A percentile compares a stretch with the other conserved stretches of the same genome.
Evolutionary conservation across 2,888 invertebrate species (phyloP).

Genomic region (Zygogramma bicolorata): DNA sequence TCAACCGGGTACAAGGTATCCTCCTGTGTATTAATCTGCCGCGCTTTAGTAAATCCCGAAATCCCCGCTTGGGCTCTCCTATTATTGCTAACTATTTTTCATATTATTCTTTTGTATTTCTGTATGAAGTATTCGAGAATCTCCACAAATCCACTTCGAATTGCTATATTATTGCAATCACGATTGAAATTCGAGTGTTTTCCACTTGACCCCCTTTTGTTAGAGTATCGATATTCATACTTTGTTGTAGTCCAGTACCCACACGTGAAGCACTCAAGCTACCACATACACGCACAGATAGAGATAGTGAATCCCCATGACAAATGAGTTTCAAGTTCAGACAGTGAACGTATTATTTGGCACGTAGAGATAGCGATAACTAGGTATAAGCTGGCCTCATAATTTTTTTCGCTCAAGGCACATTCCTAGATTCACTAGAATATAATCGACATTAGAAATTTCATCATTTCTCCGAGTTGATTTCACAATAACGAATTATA

Average conservation of each 20-base stretch:
- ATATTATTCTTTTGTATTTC: neutral
- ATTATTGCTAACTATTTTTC: no score
- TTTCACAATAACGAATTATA: no score
- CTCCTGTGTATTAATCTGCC: no score
- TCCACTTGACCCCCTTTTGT: neutral
- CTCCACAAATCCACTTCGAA: neutral
- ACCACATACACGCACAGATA: neutral
- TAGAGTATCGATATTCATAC: neutral
- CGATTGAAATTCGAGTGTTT: neutral
- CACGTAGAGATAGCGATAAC: neutral
- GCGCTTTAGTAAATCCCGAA: no score
- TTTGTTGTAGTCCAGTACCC: neutral
- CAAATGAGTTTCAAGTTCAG: neutral
- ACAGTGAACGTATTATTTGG: neutral
- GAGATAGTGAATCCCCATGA: neutral
- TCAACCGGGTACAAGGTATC: no score
- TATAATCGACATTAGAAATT: no score
- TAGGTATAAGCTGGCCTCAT: no score
- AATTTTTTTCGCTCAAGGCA: no score
- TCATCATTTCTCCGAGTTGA: no score
- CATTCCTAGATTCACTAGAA: no score
- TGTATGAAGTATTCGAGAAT: no score
- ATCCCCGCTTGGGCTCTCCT: no score
- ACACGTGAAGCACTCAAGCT: neutral
- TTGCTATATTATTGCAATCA: neutral